phyloP scores from a whole-genome alignment of 2,113 vertebrate species.

The Neolamprologus ventralis region DNA sequence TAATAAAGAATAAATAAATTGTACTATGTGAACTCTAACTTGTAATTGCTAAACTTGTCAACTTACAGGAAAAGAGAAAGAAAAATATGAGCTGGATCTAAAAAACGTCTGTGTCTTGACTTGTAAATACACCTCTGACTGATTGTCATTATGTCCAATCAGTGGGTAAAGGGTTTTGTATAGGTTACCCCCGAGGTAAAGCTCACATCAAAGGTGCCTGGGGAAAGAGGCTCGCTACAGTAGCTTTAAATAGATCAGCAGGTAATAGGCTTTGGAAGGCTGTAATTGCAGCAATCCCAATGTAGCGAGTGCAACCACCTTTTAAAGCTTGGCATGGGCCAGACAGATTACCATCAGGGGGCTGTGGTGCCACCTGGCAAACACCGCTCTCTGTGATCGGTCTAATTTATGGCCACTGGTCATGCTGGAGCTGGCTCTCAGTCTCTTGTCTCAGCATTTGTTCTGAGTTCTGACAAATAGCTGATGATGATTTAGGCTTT shows the following conservation, averaged over 20 bases:
- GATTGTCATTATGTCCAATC: neutral
- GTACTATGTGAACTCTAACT: neutral
- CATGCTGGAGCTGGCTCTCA: neutral
- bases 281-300: constrained; percentile 41
- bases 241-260: constrained; percentile 58
- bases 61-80: neutral
- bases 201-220: constrained; percentile 14
- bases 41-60: neutral
- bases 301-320: constrained; percentile 25
- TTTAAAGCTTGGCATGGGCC: constrained; percentile 31
- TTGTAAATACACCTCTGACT: neutral
- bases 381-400: constrained; percentile 20
- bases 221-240: constrained; percentile 31
- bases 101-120: neutral
- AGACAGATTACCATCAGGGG: constrained; percentile 45
- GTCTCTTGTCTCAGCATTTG: neutral
- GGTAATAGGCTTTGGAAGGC: constrained; percentile 53
- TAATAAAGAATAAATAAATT: neutral
- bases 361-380: constrained; percentile 50
- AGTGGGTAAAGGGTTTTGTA: neutral
- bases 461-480: constrained; percentile 9
- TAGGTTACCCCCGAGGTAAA: neutral
- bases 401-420: constrained; percentile 39
- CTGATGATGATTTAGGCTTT: neutral
- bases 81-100: neutral